A percentile compares a stretch with the other conserved stretches of the same genome.
These are phyloP conservation scores for Acleris emargana DNA, from an alignment of 2,888 invertebrate genomes.

Conservation along the genomic window DNA sequence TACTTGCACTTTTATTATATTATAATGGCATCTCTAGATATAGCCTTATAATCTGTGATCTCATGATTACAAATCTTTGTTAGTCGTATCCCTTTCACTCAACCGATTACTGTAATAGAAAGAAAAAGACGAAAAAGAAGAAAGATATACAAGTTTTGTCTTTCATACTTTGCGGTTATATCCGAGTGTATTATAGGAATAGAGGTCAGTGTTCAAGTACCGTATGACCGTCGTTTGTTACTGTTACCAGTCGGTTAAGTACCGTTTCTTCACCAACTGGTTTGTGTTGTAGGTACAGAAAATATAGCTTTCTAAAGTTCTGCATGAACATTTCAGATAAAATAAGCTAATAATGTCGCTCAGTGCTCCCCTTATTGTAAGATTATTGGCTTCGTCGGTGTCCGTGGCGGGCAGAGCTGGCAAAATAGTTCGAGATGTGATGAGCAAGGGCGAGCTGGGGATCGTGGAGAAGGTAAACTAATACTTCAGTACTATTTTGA, in stretches of 20 bases:
- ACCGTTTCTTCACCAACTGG: not conserved
- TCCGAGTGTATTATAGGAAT: too few relatives aligned
- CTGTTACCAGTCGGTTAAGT: too few relatives aligned
- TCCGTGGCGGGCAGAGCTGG: slow-evolving; percentile 93
- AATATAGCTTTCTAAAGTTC: slow-evolving; percentile 1
- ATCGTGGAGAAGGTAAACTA: slow-evolving; percentile 93
- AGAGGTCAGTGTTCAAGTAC: too few relatives aligned
- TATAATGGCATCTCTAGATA: too few relatives aligned
- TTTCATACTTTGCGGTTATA: too few relatives aligned
- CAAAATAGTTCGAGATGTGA: slow-evolving; percentile 94
- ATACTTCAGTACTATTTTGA: not conserved
- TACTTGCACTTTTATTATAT: too few relatives aligned
- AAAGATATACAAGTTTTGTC: too few relatives aligned
- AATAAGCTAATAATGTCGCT: slow-evolving; percentile 80
- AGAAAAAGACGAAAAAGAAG: too few relatives aligned
- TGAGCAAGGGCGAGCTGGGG: slow-evolving; percentile 94
- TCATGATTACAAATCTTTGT: not conserved
- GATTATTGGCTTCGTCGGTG: slow-evolving; percentile 90
- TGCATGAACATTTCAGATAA: slow-evolving; percentile 26
- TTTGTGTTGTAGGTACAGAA: not conserved
- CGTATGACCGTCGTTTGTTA: too few relatives aligned
- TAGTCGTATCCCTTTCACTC: too few relatives aligned
- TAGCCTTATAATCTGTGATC: not conserved
- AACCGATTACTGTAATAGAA: too few relatives aligned
- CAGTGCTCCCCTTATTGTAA: slow-evolving; percentile 86